A percentile compares a stretch with the other conserved stretches of the same genome.
Evolutionary conservation across 1,140 invertebrate species (phyloP).

Genomic region (Ridgeia piscesae): DNA sequence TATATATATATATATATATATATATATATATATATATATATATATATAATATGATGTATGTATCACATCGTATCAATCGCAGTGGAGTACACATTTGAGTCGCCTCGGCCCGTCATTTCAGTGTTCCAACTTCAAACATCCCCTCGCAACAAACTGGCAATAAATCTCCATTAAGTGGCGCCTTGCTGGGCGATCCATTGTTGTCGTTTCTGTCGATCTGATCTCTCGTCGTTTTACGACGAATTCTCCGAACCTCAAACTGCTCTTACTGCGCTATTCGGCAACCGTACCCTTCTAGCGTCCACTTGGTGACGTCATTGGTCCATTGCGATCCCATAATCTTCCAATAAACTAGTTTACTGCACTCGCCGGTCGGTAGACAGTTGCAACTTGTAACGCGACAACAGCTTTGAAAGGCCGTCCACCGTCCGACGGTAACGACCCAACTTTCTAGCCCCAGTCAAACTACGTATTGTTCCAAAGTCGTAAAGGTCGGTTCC

Average conservation of each 20-base stretch:
- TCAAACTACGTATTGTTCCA: background rate
- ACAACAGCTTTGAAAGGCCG: background rate
- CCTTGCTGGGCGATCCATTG: background rate
- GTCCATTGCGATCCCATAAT: background rate
- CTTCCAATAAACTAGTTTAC: background rate
- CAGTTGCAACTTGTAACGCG: background rate
- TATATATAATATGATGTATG: background rate
- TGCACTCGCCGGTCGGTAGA: background rate
- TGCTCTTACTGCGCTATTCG: background rate
- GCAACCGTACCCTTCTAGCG: background rate
- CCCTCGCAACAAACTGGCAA: background rate
- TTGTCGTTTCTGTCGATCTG: background rate
- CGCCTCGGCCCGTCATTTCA: background rate
- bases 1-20: background rate
- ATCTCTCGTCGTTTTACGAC: background rate
- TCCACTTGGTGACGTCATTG: background rate
- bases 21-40: background rate
- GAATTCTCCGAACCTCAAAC: background rate
- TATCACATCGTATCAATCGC: background rate
- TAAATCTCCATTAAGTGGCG: background rate
- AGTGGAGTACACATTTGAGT: background rate
- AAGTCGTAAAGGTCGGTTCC: background rate
- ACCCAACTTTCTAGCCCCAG: background rate
- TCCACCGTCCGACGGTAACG: background rate
- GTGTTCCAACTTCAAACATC: background rate